Evolutionary conservation across 2,888 invertebrate species (phyloP).

Genomic region (Yponomeuta cagnagella): DNA sequence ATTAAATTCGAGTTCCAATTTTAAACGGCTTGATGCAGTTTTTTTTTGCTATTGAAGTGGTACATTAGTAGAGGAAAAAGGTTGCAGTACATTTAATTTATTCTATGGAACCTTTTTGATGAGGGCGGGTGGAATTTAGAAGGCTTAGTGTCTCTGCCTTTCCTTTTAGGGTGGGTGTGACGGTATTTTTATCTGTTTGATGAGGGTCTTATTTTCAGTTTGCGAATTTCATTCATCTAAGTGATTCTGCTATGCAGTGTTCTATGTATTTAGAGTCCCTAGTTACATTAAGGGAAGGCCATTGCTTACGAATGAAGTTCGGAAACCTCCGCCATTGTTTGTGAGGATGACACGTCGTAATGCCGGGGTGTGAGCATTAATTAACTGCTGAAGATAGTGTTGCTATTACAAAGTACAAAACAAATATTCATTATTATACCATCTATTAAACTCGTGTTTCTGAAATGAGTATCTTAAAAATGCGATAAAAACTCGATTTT

Average conservation of each 20-base stretch:
- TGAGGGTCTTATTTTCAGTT: neutral
- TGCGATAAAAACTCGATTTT: too few species aligned
- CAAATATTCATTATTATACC: too few species aligned
- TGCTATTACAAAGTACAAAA: slow-evolving; percentile 17
- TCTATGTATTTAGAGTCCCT: neutral
- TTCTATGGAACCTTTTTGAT: neutral
- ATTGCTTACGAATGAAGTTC: slow-evolving; percentile 24
- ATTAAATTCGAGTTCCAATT: neutral
- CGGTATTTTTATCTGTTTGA: slow-evolving; percentile 1
- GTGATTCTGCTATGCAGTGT: slow-evolving; percentile 24
- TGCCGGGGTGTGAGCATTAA: slow-evolving; percentile 1
- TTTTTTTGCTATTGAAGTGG: neutral
- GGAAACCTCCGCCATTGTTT: slow-evolving; percentile 18
- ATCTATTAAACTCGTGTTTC: too few species aligned
- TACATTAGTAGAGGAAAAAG: neutral
- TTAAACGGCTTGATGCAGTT: too few species aligned
- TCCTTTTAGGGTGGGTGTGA: neutral
- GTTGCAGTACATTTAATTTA: neutral
- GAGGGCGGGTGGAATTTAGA: neutral
- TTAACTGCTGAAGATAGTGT: neutral
- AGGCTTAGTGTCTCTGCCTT: neutral
- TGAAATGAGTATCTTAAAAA: too few species aligned
- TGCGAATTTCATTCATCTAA: slow-evolving; percentile 25
- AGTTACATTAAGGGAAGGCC: slow-evolving; percentile 26
- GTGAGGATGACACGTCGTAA: slow-evolving; percentile 5